Percentiles rank a stretch among this genome's conserved stretches.
phyloP scores from a whole-genome alignment of 2,797 vertebrate species.

The Ciconia nigra region DNA sequence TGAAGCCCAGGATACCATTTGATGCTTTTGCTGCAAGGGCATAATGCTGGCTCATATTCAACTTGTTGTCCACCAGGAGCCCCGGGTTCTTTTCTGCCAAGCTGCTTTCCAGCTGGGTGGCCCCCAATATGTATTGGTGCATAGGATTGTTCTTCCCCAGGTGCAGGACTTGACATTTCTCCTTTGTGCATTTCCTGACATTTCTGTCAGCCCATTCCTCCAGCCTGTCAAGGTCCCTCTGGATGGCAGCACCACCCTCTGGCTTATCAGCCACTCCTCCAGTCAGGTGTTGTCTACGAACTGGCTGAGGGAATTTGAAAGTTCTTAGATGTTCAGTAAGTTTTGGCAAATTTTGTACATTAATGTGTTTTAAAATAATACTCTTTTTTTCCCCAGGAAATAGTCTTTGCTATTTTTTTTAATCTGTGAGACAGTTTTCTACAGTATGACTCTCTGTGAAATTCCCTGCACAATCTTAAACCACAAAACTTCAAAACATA shows the following conservation, averaged over 20 bases:
- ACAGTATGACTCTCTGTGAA: background rate
- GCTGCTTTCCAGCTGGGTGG: background rate
- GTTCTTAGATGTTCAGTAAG: background rate
- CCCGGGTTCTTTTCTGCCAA: background rate
- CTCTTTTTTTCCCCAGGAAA: background rate
- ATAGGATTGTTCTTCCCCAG: background rate
- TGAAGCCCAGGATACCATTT: background rate
- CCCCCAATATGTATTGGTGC: background rate
- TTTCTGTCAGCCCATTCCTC: background rate
- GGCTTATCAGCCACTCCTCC: background rate
- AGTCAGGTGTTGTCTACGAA: background rate
- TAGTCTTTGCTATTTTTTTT: background rate
- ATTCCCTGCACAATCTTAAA: background rate
- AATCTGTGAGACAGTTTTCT: background rate
- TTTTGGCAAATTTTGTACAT: background rate
- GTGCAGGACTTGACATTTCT: background rate
- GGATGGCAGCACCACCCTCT: background rate
- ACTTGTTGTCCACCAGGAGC: background rate
- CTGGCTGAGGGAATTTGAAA: background rate
- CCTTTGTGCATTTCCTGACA: background rate
- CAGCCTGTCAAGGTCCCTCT: too few relatives aligned
- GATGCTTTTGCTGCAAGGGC: background rate
- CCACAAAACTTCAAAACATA: background rate
- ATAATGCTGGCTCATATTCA: background rate
- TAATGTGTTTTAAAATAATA: background rate